A percentile compares a stretch with the other conserved stretches of the same genome.
phyloP scores from a whole-genome alignment of 2,797 vertebrate genomes.

The Macropus fuliginosus region DNA sequence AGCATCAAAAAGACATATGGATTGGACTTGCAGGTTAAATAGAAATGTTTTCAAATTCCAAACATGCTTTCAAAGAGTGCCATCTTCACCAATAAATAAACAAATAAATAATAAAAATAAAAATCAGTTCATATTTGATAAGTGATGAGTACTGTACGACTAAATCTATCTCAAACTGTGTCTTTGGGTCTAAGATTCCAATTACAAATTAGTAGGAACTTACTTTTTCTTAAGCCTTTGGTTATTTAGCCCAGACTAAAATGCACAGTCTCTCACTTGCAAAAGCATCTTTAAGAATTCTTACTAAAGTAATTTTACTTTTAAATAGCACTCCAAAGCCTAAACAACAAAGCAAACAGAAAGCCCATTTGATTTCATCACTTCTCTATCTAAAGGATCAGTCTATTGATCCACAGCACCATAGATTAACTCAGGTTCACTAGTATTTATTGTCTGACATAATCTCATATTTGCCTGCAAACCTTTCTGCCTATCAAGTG shows the following conservation, averaged over 20 bases:
- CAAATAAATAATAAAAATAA: slow-evolving; percentile 5
- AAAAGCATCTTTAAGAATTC: slow-evolving; percentile 63
- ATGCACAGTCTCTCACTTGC: slow-evolving; percentile 56
- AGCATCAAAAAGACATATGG: background rate
- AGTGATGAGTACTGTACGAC: slow-evolving; percentile 29
- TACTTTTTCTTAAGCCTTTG: slow-evolving; percentile 32
- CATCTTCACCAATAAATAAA: background rate
- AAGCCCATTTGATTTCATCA: slow-evolving; percentile 62
- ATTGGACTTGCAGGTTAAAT: slow-evolving; percentile 41
- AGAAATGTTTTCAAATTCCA: slow-evolving; percentile 65
- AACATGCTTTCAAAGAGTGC: slow-evolving; percentile 24
- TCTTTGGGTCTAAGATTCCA: slow-evolving; percentile 60
- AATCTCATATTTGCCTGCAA: slow-evolving; percentile 62
- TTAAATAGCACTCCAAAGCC: slow-evolving; percentile 65
- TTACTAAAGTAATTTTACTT: slow-evolving; percentile 60
- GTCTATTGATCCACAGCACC: slow-evolving; percentile 50
- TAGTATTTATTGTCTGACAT: slow-evolving; percentile 36
- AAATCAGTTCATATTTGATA: slow-evolving; percentile 59
- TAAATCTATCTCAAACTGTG: slow-evolving; percentile 34
- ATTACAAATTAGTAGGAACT: slow-evolving; percentile 66
- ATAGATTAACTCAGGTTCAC: slow-evolving; percentile 56
- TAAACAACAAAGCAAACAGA: slow-evolving; percentile 64
- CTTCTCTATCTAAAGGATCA: slow-evolving; percentile 63
- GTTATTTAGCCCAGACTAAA: slow-evolving; percentile 46
- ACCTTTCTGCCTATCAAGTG: background rate